phyloP scores from a whole-genome alignment of 1,140 invertebrate species.

The Drosophila virilis region DNA sequence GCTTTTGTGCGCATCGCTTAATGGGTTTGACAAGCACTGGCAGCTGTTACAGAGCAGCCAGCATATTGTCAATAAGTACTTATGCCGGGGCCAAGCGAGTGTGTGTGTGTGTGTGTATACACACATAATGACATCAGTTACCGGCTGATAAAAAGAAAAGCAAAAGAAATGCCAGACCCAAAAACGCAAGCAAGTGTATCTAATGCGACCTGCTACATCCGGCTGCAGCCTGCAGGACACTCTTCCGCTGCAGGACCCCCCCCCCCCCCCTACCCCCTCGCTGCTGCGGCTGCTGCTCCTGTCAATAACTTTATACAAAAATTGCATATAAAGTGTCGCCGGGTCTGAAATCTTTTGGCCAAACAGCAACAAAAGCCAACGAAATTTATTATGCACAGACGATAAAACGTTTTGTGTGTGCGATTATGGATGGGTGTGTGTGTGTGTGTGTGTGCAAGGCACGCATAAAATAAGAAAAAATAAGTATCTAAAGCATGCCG shows the following conservation, averaged over 20 bases:
- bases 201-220: conserved; percentile 47
- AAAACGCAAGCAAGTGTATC: conserved; percentile 65
- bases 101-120: conserved; percentile 8
- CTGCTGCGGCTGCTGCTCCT: conserved; percentile 11
- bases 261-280: not conserved
- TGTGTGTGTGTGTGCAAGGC: conserved; percentile 31
- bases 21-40: conserved; percentile 70
- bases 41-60: conserved; percentile 66
- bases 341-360: conserved; percentile 33
- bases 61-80: conserved; percentile 47
- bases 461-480: not conserved
- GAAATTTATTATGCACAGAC: conserved; percentile 80
- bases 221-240: conserved; percentile 11
- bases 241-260: conserved; percentile 3
- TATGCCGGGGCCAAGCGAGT: not conserved
- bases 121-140: conserved; percentile 72
- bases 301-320: conserved; percentile 66
- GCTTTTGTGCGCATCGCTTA: conserved; percentile 64
- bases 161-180: conserved; percentile 26
- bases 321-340: conserved; percentile 30
- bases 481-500: not conserved
- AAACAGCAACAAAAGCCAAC: conserved; percentile 43
- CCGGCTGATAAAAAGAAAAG: conserved; percentile 41
- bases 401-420: conserved; percentile 73
- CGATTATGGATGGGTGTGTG: no score